Percentiles rank a stretch among this genome's conserved stretches.
Conservation (phyloP, 2,113 vertebrate genomes). For the Poicephalus gulielmi region DNA sequence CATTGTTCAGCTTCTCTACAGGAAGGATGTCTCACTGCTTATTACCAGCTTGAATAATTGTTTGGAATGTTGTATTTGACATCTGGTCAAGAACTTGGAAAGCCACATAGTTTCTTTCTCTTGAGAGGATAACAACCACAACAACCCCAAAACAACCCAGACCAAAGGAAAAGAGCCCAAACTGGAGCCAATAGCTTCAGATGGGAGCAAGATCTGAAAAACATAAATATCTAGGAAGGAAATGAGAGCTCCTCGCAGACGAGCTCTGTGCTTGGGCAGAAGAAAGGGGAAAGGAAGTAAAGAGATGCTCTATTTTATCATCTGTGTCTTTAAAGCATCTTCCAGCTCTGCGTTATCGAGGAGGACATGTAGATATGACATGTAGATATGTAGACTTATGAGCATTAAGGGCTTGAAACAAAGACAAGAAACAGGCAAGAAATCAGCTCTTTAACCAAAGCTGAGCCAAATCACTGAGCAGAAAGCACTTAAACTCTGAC, state of each 20-base stretch:
- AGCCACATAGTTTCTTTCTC: not conserved
- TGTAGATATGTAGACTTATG: not conserved
- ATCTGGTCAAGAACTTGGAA: constrained; percentile 31
- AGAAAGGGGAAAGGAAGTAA: not conserved
- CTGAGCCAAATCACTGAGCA: not conserved
- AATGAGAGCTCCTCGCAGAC: not conserved
- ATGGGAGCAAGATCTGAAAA: not conserved
- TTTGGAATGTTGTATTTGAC: constrained; percentile 47
- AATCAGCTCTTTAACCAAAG: not conserved
- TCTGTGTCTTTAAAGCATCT: not conserved
- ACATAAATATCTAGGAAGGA: not conserved
- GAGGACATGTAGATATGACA: not conserved
- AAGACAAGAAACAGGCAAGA: not conserved
- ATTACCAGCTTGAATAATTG: constrained; percentile 52
- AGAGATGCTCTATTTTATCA: not conserved
- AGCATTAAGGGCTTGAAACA: not conserved
- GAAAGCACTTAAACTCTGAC: not conserved
- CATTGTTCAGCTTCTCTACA: constrained; percentile 58
- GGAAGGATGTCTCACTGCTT: constrained; percentile 59
- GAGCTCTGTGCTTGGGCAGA: not conserved
- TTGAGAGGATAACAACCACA: not conserved
- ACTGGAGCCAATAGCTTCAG: not conserved
- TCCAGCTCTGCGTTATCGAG: not conserved
- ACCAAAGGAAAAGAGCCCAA: not conserved
- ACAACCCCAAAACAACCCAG: not conserved